Conservation (phyloP, 2,797 vertebrate species). For the Takifugu ocellatus region DNA sequence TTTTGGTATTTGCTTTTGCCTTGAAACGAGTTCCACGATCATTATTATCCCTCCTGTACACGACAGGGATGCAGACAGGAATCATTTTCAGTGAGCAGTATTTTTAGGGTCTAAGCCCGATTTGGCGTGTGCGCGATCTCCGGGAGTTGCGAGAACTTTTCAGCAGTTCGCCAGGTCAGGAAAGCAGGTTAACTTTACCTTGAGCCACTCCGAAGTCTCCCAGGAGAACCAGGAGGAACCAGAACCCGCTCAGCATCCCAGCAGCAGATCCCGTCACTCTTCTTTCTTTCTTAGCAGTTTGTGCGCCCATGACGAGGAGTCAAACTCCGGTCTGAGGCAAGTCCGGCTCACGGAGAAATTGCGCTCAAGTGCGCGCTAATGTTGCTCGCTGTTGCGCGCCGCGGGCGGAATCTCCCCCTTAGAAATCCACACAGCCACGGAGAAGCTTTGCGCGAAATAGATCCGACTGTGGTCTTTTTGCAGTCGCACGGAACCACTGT, state of each 20-base stretch:
- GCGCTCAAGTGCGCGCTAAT: conserved; percentile 26
- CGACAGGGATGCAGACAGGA: no score
- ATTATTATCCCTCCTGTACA: no score
- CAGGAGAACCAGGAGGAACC: conserved; percentile 80
- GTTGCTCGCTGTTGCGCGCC: conserved; percentile 26
- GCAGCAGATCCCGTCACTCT: conserved; percentile 75
- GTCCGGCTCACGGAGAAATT: conserved; percentile 51
- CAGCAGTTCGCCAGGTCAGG: conserved; percentile 27
- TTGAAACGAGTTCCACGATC: no score
- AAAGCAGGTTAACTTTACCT: conserved; percentile 75
- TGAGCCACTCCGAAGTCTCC: conserved; percentile 79
- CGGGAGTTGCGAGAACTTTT: conserved; percentile 44
- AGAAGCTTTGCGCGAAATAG: conserved; percentile 19
- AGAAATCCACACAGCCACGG: conserved; percentile 17
- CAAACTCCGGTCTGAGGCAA: conserved; percentile 64
- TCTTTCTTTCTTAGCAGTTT: conserved; percentile 73
- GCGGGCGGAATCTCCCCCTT: conserved; percentile 13
- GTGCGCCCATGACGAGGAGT: conserved; percentile 78
- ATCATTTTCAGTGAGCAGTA: no score
- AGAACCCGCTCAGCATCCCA: conserved; percentile 77
- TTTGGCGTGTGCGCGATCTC: no score
- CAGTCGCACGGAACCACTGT: conserved; percentile 39
- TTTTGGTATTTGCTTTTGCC: no score
- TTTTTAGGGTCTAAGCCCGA: no score
- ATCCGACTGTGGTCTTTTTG: conserved; percentile 39